phyloP scores from a whole-genome alignment of 2,113 vertebrate genomes.

The Zosterops lateralis region DNA sequence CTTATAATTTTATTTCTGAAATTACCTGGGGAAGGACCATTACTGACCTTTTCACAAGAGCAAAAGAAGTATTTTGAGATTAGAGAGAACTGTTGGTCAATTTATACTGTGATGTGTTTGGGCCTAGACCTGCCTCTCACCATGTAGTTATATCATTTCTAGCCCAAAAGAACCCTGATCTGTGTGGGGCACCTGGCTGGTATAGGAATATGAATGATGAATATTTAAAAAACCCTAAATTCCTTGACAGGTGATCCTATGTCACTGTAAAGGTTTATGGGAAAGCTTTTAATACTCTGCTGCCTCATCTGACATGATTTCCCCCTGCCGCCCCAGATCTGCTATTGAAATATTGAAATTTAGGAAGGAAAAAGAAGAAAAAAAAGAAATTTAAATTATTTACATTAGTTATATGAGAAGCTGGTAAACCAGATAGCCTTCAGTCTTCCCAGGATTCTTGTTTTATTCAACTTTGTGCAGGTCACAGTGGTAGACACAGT shows the following conservation, averaged over 20 bases:
- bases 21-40: background rate
- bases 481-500: background rate
- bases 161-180: background rate
- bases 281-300: background rate
- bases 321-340: background rate
- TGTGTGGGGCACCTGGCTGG: background rate
- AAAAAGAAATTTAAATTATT: background rate
- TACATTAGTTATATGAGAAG: background rate
- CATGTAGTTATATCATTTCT: background rate
- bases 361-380: background rate
- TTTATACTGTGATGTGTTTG: background rate
- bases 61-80: background rate
- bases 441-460: background rate
- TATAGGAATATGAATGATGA: background rate
- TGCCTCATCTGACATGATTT: background rate
- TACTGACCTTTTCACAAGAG: background rate
- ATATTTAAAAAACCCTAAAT: background rate
- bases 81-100: background rate
- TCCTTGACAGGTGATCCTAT: background rate
- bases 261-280: background rate
- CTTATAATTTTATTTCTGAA: background rate
- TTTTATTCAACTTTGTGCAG: background rate
- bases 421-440: background rate
- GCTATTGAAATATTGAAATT: background rate
- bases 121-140: background rate